Percentiles rank a stretch among this genome's conserved stretches.
Evolutionary conservation across 2,113 vertebrate species (phyloP).

Genomic region (Notothenia rossii): DNA sequence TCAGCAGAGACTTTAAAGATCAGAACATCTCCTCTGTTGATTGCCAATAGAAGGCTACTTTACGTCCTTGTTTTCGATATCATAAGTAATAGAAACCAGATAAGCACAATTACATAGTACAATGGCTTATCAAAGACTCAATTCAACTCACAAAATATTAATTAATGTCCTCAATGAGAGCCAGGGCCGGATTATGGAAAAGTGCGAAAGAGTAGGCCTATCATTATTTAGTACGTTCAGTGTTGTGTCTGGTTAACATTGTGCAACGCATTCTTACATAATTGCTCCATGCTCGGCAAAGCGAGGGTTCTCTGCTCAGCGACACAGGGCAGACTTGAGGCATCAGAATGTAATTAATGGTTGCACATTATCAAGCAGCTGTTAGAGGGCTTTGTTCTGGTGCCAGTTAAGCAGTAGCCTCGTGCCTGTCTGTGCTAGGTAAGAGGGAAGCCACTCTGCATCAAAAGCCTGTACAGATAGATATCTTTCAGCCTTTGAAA

Average conservation of each 20-base stretch:
- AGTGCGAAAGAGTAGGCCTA: background rate
- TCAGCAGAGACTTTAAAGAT: background rate
- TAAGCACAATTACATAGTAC: conserved; percentile 15
- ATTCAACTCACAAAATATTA: conserved; percentile 24
- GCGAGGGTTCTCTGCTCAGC: conserved; percentile 44
- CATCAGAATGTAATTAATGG: conserved; percentile 79
- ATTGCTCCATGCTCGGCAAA: conserved; percentile 49
- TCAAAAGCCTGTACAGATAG: conserved; percentile 38
- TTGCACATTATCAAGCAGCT: conserved; percentile 78
- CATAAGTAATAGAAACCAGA: conserved; percentile 5
- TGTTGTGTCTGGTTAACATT: conserved; percentile 53
- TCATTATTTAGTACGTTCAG: conserved; percentile 22
- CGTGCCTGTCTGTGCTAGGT: conserved; percentile 52
- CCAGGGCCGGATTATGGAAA: conserved; percentile 21
- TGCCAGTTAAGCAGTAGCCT: conserved; percentile 65
- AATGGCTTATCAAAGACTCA: conserved; percentile 16
- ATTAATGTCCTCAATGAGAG: conserved; percentile 16
- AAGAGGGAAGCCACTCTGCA: conserved; percentile 52
- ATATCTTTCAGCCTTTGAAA: conserved; percentile 25
- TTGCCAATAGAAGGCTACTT: background rate
- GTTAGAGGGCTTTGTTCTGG: conserved; percentile 74
- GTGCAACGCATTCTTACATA: conserved; percentile 62
- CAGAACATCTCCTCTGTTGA: background rate
- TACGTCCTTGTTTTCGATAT: background rate
- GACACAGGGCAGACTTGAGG: conserved; percentile 69